Evolutionary conservation across 2,888 invertebrate species (phyloP).

Genomic region (Opisthograptis luteolata): DNA sequence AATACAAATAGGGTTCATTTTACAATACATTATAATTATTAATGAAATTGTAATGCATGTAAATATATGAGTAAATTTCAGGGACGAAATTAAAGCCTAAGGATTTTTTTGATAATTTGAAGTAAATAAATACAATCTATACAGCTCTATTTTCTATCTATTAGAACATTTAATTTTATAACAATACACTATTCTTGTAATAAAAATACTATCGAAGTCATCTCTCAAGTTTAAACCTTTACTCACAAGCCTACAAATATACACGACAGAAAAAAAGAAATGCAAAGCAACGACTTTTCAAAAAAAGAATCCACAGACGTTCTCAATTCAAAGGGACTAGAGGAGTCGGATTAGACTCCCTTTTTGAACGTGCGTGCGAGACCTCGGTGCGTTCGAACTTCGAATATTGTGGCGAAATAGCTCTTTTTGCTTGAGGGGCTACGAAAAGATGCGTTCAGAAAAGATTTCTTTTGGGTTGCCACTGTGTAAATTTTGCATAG

Average conservation of each 20-base stretch:
- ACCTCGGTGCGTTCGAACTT: slow-evolving; percentile 26
- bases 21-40: no score
- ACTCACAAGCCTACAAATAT: background rate
- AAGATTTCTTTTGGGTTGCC: slow-evolving; percentile 34
- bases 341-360: slow-evolving; percentile 47
- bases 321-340: slow-evolving; percentile 40
- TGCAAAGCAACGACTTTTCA: slow-evolving; percentile 13
- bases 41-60: no score
- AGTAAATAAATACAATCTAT: no score
- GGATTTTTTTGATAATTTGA: no score
- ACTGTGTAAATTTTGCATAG: slow-evolving; percentile 8
- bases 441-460: slow-evolving; percentile 36
- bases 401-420: slow-evolving; percentile 11
- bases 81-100: no score
- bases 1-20: no score
- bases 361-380: slow-evolving; percentile 41
- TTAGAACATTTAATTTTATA: no score
- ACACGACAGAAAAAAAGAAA: slow-evolving; percentile 10
- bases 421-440: slow-evolving; percentile 12
- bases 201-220: no score
- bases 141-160: no score
- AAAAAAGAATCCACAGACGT: slow-evolving; percentile 18
- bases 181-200: no score
- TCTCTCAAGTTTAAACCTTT: no score
- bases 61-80: no score